phyloP scores from a whole-genome alignment of 2,888 invertebrate genomes.

The Vanessa cardui region DNA sequence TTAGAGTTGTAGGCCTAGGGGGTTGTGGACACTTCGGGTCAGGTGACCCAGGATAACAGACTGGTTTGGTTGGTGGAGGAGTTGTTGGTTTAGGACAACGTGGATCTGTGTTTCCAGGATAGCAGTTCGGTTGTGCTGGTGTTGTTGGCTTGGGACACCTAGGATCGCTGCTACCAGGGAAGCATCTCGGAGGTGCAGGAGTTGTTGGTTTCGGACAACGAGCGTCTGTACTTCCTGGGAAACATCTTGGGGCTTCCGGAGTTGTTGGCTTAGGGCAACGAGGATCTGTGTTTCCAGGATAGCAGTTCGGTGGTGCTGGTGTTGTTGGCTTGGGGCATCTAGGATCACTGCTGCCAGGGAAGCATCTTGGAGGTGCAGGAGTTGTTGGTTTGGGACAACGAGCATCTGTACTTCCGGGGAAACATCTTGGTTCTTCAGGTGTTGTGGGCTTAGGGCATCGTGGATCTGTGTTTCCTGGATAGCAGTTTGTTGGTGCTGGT shows the following conservation, averaged over 20 bases:
- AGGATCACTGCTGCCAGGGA: conserved; percentile 39
- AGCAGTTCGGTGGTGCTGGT: conserved; percentile 43
- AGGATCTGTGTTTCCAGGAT: conserved; percentile 48
- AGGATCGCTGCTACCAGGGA: conserved; percentile 47
- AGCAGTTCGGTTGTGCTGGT: conserved; percentile 42
- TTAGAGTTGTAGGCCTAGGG: conserved; percentile 49
- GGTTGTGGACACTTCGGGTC: conserved; percentile 54
- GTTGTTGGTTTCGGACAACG: conserved; percentile 49
- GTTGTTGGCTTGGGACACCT: conserved; percentile 48
- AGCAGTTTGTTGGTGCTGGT: conserved; percentile 42
- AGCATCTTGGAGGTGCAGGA: conserved; percentile 42
- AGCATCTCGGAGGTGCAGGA: conserved; percentile 44
- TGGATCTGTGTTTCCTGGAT: conserved; percentile 38
- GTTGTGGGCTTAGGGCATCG: conserved; percentile 42
- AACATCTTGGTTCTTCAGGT: conserved; percentile 41
- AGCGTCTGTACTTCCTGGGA: conserved; percentile 56
- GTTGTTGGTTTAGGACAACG: conserved; percentile 41
- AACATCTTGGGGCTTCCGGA: conserved; percentile 43
- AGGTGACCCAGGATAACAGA: conserved; percentile 42
- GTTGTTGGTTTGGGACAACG: conserved; percentile 52
- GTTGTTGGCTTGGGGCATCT: conserved; percentile 53
- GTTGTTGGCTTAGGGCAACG: conserved; percentile 49
- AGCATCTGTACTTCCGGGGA: conserved; percentile 46
- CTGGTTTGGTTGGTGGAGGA: conserved; percentile 38
- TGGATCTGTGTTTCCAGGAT: conserved; percentile 39